Base-by-base conservation (phyloP, 2,113 vertebrate genomes). In the Labeo rohita region DNA sequence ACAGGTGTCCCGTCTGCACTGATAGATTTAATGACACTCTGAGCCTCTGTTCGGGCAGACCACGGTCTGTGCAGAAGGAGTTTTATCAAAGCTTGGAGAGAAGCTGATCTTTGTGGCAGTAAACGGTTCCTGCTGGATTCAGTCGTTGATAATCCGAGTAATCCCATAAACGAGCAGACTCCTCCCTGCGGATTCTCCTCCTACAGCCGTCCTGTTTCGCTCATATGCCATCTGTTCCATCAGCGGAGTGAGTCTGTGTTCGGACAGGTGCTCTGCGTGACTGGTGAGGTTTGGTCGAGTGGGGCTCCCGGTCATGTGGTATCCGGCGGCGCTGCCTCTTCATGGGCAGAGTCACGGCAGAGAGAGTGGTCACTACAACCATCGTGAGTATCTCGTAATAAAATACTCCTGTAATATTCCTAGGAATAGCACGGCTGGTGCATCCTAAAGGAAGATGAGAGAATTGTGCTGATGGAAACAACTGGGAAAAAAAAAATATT, bases 131-230 rank as follows among this genome's bases (percentile, higher is more conserved):
- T 91, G 87, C 84, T 61, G 90, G 92, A 94, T 93, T 94, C 92
- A 93, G 91, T 90, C 90, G 88, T 87, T 89, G 94, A 95, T 95
- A 95, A 95, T 95, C 85, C 93, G 89, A 85, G 92, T 94, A 95
- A 95, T 95, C 94, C 93, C 90, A 90, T 94, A 95, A 94, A 89
- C 56, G 85, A 43, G 28, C 88, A 52, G 85, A 75, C 91, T 93
- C 92, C 91, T 91, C 88, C 89, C 91, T 87, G 85, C 78, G 88
- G 34, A 68, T 83, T 23, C 75, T 21, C 65, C 68, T 76, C 50
- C 36, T 66, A 12, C 52, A 36, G 79, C 72, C 86, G 54, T 88
- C 87, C 76, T 43, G 63, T 84, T 89, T 70, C 73, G 43, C 59
- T 66, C 78, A 78, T 70, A 36, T 82, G 65, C 79, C 78, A 91